Base-by-base conservation (phyloP, 2,113 vertebrate species). In the Chloropsis cyanopogon region DNA sequence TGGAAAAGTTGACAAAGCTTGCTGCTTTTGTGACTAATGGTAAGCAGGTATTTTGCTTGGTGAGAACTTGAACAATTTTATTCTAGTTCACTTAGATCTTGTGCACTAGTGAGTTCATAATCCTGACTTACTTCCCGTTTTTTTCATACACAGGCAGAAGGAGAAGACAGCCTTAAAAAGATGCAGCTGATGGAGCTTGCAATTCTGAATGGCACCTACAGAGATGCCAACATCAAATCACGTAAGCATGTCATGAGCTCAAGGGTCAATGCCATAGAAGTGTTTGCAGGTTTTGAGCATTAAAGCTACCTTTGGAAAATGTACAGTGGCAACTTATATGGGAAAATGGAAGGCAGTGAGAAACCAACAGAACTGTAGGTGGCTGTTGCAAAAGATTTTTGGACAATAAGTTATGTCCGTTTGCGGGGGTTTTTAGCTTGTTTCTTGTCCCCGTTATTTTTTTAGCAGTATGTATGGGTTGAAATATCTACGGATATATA, bases 171-270 rank as follows among this genome's bases (percentile, higher is more conserved):
- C 97, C 98, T 99, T 98, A 99, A 99, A 98, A 99, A 99, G 98
- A 99, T 99, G 99, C 99, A 99, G 97, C 97, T 99, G 98, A 99
- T 99, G 99, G 99, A 99, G 97, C 98, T 99, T 83, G 99, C 99
- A 85, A 99, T 99, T 97, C 98, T 99, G 96, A 99, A 99, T 41
- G 99, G 99, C 97, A 99, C 99, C 80, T 99, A 99, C 98, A 98
- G 99, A 98, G 99, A 99, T 82, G 99, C 99, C 98, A 99, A 99
- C 98, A 98, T 99, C 97, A 99, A 99, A 98, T 99, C 98, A 98
- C 98, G 99, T 99, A 99, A 99, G 99, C 90, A 96, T 90, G 93
- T 97, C 35, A 68, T 54, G 63, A 90, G 37, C 77, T 78, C 9
- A n/a, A 46, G 76, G 56, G 60, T 70, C 82, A 63, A 68, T 79